Conservation (phyloP, 2,888 invertebrate species). For the Deroplatys truncata region DNA sequence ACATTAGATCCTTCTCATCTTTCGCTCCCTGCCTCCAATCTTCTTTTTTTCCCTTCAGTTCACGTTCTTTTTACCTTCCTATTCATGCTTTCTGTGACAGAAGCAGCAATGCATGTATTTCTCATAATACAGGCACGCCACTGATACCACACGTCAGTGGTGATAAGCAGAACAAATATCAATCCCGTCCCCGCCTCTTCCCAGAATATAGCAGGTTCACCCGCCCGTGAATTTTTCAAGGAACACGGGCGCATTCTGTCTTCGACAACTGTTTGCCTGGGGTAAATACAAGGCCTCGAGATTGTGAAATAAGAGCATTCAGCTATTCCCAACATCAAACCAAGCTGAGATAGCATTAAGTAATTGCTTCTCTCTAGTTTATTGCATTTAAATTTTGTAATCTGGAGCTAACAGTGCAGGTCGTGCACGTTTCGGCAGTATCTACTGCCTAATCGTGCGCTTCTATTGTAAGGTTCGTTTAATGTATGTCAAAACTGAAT, state of each 20-base stretch:
- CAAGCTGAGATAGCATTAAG: background rate
- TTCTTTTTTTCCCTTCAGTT: too few relatives aligned
- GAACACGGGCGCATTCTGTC: background rate
- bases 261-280: background rate
- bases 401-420: too few relatives aligned
- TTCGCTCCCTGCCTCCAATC: too few relatives aligned
- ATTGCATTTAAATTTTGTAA: background rate
- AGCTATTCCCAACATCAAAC: background rate
- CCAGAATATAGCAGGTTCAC: background rate
- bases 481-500: too few relatives aligned
- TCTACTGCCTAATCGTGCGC: too few relatives aligned
- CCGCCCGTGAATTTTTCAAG: background rate
- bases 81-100: too few relatives aligned
- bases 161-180: background rate
- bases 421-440: too few relatives aligned
- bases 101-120: background rate
- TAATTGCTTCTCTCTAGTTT: background rate
- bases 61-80: too few relatives aligned
- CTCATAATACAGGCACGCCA: background rate
- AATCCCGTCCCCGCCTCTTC: background rate
- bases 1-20: too few relatives aligned
- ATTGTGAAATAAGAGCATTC: background rate
- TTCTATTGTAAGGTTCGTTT: too few relatives aligned
- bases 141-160: background rate
- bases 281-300: background rate